Conservation (phyloP, 1,140 invertebrate genomes). For the Tetragonula clypearis region DNA sequence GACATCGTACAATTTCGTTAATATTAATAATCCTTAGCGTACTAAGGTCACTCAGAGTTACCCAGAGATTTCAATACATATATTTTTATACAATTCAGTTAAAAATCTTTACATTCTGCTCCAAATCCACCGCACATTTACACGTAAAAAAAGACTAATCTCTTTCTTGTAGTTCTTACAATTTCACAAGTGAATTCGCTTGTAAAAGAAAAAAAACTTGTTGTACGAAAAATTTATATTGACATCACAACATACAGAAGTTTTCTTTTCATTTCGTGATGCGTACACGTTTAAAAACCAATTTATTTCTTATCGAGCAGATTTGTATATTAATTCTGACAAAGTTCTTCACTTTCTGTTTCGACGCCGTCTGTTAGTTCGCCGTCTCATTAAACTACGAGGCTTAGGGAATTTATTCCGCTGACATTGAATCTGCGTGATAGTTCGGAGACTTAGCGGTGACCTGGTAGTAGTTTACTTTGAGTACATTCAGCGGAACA, state of each 20-base stretch:
- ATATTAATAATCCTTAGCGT: not conserved
- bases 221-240: too few species aligned
- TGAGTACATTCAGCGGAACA: constrained; percentile 56
- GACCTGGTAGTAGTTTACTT: constrained; percentile 57
- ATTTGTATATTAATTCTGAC: not conserved
- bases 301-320: not conserved
- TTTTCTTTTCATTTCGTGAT: not conserved
- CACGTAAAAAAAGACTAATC: too few species aligned
- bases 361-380: not conserved
- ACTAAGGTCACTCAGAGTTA: too few species aligned
- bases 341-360: constrained; percentile 17
- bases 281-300: not conserved
- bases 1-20: not conserved
- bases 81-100: too few species aligned
- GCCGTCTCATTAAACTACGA: constrained; percentile 3
- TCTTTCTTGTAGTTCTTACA: too few species aligned
- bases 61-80: too few species aligned
- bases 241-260: too few species aligned
- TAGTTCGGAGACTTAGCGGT: constrained; percentile 47
- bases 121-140: too few species aligned
- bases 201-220: too few species aligned
- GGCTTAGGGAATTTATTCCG: constrained; percentile 38
- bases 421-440: constrained; percentile 45
- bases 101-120: too few species aligned
- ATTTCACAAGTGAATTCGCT: too few species aligned